phyloP scores from a whole-genome alignment of 2,888 invertebrate genomes.

The Scelioninae gen. 1 region DNA sequence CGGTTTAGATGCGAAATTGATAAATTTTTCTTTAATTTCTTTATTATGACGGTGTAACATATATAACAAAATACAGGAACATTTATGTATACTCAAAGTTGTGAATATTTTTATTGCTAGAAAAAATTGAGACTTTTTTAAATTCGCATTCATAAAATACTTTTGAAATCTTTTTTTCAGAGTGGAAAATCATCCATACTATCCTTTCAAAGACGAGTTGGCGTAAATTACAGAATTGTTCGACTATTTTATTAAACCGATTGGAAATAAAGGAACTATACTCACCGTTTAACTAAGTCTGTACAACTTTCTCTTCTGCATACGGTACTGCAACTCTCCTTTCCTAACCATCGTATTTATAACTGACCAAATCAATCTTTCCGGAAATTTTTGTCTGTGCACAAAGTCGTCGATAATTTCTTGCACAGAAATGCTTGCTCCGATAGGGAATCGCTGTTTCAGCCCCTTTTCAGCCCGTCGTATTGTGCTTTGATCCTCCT shows the following conservation, averaged over 20 bases:
- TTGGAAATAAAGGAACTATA: conserved; percentile 9
- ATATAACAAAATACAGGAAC: too few relatives aligned
- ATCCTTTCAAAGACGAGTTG: conserved; percentile 86
- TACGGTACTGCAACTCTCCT: conserved; percentile 97
- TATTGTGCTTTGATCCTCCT: conserved; percentile 96
- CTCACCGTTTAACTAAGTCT: conserved; percentile 86
- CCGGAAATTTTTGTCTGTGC: conserved; percentile 92
- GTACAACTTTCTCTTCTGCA: conserved; percentile 98
- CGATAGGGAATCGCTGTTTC: conserved; percentile 96
- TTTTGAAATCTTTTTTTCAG: conserved; percentile 80
- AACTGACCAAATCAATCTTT: conserved; percentile 94
- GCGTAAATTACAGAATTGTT: conserved; percentile 4
- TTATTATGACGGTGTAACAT: too few relatives aligned
- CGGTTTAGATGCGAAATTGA: too few relatives aligned
- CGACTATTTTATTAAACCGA: conserved; percentile 54
- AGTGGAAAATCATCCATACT: conserved; percentile 89
- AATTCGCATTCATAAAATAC: too few relatives aligned
- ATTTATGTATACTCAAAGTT: too few relatives aligned
- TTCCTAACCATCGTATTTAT: conserved; percentile 96
- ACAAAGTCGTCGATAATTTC: conserved; percentile 95
- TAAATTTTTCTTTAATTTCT: too few relatives aligned
- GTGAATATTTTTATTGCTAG: too few relatives aligned
- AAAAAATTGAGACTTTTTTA: too few relatives aligned
- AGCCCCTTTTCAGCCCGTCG: conserved; percentile 96
- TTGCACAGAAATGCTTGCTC: conserved; percentile 98